Evolutionary conservation across 2,113 vertebrate genomes (phyloP), one percentile per base, ranked within the genome.

Genomic region (Sinocyclocheilus rhinocerous): DNA sequence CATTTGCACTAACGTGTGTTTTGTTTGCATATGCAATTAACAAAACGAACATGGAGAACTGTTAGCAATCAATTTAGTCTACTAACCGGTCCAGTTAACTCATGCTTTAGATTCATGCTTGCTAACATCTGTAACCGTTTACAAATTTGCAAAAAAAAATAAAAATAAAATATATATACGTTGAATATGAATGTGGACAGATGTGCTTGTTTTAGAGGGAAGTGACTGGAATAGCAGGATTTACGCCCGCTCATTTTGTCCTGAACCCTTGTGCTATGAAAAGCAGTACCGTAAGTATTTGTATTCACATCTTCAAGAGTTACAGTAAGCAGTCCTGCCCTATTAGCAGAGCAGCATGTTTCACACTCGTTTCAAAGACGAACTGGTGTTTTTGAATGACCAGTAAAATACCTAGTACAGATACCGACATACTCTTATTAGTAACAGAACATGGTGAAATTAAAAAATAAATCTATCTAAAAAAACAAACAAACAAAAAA

Each of bases 351-450:
- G 76, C 76, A 87, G 33, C 36, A 72, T 39, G 15, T 57, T 52
- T 48, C 29, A 33, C 24, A 26, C 50, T n/a, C 10, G 52, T 33
- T 72, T 63, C 36, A 81, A 81, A 88, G 29, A 78, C 70, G 29
- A 70, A 39, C 45, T 78, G 81, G 52, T 86, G 79, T 86, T 75
- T 73, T 80, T 82, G 70, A 87, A 86, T 67, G 85, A 88, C 86
- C 76, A 36, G 61, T 73, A 65, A 76, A 81, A 65, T 55, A 61
- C 77, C 81, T 78, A 88, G 29, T 57, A 85, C 65, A 85, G 50
- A 90, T 91, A 91, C 79, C 67, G 90, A 90, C 89, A 90, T 90
- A 88, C 77, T 84, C 78, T 84, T 57, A 91, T 93, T 94, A 93
- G 92, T 93, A 93, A 93, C 92, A 94, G 92, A 88, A 89, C 22